These are phyloP conservation scores for Cheilosia pagana DNA, from an alignment of 2,888 invertebrate genomes.

Conservation along the genomic window DNA sequence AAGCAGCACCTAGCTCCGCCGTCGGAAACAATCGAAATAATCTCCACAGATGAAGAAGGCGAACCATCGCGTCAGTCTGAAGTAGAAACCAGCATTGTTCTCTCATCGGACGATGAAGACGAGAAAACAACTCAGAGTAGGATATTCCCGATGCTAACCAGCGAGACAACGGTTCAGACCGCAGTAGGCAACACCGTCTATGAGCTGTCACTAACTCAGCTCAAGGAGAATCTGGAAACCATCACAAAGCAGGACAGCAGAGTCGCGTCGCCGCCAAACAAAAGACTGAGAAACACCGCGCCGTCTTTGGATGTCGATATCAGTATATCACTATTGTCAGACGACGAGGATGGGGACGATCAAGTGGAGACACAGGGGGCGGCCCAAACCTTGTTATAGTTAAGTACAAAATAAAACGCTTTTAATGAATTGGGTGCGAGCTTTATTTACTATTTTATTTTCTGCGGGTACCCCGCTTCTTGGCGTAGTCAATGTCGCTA, in stretches of 20 bases:
- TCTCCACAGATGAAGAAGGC: slow-evolving; percentile 79
- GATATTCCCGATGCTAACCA: slow-evolving; percentile 79
- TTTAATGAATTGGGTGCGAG: slow-evolving; percentile 34
- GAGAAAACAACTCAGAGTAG: slow-evolving; percentile 46
- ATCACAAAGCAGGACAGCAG: slow-evolving; percentile 30
- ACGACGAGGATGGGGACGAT: slow-evolving; percentile 79
- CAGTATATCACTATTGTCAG: slow-evolving; percentile 82
- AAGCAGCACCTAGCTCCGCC: slow-evolving; percentile 76
- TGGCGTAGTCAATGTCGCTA: slow-evolving; percentile 82
- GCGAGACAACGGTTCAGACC: slow-evolving; percentile 82
- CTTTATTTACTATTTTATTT: slow-evolving; percentile 75
- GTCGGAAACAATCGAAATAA: slow-evolving; percentile 80
- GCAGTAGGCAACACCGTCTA: slow-evolving; percentile 82
- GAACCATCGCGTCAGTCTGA: slow-evolving; percentile 22
- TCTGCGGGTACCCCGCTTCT: slow-evolving; percentile 76
- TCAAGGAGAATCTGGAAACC: slow-evolving; percentile 81
- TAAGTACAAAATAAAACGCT: slow-evolving; percentile 62
- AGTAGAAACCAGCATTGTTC: slow-evolving; percentile 54
- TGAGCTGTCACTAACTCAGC: slow-evolving; percentile 81
- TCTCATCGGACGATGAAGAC: slow-evolving; percentile 61
- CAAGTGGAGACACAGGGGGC: background rate
- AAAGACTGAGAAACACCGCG: slow-evolving; percentile 77
- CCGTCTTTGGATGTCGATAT: slow-evolving; percentile 80
- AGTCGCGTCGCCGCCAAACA: slow-evolving; percentile 1
- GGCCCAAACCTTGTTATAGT: slow-evolving; percentile 28